A percentile compares a stretch with the other conserved stretches of the same genome.
These are phyloP conservation scores for Periophthalmodon schlosseri DNA, from an alignment of 2,113 vertebrate genomes.

Conservation along the genomic window DNA sequence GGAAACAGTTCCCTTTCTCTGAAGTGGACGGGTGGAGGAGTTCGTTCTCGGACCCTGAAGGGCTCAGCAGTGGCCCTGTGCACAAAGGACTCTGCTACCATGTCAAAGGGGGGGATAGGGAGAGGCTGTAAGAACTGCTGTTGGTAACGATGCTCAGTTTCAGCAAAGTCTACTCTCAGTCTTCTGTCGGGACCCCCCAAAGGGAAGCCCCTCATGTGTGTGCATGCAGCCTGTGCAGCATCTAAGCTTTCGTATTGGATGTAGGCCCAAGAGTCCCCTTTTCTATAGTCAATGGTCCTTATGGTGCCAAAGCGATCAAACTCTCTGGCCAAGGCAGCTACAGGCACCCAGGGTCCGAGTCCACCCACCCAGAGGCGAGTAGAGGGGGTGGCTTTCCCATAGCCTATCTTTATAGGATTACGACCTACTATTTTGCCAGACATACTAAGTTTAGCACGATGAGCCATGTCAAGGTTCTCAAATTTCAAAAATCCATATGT, in stretches of 20 bases:
- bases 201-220: conserved; percentile 95
- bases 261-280: conserved; percentile 97
- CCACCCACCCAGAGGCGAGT: conserved; percentile 96
- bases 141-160: conserved; percentile 94
- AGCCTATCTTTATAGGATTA: conserved; percentile 96
- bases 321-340: conserved; percentile 91
- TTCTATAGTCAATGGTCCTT: conserved; percentile 95
- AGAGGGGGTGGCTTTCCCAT: conserved; percentile 95
- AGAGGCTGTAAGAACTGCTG: conserved; percentile 94
- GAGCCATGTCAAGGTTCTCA: conserved; percentile 98
- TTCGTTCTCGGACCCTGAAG: conserved; percentile 89
- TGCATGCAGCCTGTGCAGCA: conserved; percentile 93
- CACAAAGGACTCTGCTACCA: conserved; percentile 92
- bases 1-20: conserved; percentile 91
- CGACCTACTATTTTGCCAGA: conserved; percentile 93
- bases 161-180: conserved; percentile 94
- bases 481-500: conserved; percentile 97
- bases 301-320: conserved; percentile 99
- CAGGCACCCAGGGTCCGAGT: conserved; percentile 92
- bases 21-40: conserved; percentile 91
- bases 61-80: conserved; percentile 89
- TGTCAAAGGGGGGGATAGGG: conserved; percentile 90
- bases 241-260: conserved; percentile 98
- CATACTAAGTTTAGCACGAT: conserved; percentile 96
- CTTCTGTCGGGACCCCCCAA: conserved; percentile 91